A percentile compares a stretch with the other conserved stretches of the same genome.
Conservation (phyloP, 1,140 invertebrate genomes). For the Cotesia typhae region DNA sequence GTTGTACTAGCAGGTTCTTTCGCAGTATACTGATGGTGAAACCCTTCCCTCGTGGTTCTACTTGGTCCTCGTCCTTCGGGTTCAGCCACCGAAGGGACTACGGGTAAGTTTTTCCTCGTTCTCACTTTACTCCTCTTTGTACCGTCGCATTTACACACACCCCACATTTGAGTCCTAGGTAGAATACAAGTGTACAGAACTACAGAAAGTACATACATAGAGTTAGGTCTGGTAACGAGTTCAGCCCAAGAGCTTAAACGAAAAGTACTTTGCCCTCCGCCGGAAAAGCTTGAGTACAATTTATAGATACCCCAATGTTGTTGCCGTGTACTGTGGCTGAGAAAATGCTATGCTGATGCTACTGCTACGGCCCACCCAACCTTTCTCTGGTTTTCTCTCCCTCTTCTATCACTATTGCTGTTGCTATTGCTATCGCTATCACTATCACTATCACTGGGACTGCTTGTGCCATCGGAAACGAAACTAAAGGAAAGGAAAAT, state of each 20-base stretch:
- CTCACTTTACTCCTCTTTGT: conserved; percentile 13
- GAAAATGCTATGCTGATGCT: neutral
- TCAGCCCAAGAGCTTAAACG: conserved; percentile 35
- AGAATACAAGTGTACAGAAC: neutral
- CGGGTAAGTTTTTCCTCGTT: conserved; percentile 24
- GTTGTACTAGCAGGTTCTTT: neutral
- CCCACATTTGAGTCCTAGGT: too few species aligned
- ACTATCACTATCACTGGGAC: too few species aligned
- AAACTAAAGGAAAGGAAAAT: too few species aligned
- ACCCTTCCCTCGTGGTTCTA: neutral
- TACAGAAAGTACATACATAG: too few species aligned
- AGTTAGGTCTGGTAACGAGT: conserved; percentile 33
- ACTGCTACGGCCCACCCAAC: neutral
- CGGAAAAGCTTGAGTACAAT: conserved; percentile 37
- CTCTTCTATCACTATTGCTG: too few species aligned
- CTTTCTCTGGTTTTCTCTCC: too few species aligned
- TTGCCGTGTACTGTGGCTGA: neutral
- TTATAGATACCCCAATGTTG: conserved; percentile 33
- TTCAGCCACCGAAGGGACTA: neutral
- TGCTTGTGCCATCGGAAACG: too few species aligned
- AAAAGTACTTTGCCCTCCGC: conserved; percentile 36
- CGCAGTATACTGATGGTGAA: neutral
- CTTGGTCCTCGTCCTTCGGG: neutral
- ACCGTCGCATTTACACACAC: neutral
- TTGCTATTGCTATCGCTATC: neutral